Percentiles rank a stretch among this genome's conserved stretches.
Conservation (phyloP, 2,113 vertebrate species). For the Calypte anna region DNA sequence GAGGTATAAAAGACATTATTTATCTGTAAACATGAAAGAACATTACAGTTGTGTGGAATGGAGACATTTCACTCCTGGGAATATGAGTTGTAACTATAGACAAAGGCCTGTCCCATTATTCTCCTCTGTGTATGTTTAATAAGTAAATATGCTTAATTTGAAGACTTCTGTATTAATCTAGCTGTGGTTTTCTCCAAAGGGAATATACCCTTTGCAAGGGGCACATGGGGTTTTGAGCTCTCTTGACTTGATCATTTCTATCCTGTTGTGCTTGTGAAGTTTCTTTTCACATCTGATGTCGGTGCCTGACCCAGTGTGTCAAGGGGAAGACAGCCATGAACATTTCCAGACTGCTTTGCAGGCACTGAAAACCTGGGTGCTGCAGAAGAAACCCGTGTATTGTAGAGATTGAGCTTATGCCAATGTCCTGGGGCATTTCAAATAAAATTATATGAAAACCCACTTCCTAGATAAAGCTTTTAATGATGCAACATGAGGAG, state of each 20-base stretch:
- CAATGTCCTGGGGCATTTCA: not conserved
- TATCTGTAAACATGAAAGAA: not conserved
- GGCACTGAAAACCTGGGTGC: not conserved
- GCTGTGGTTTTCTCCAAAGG: not conserved
- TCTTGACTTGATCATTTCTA: not conserved
- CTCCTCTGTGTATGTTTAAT: not conserved
- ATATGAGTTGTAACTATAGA: fast-evolving
- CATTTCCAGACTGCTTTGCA: not conserved
- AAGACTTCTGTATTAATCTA: not conserved
- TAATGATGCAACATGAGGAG: fast-evolving
- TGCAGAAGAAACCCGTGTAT: not conserved
- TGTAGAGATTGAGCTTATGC: not conserved
- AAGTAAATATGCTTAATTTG: not conserved
- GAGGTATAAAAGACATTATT: not conserved
- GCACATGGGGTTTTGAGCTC: not conserved
- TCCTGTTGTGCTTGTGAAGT: not conserved
- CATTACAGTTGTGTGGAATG: not conserved
- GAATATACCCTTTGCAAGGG: not conserved
- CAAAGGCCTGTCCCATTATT: not conserved
- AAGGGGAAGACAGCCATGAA: no score
- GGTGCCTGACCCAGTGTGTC: not conserved
- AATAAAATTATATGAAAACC: fast-evolving
- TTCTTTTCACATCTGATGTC: not conserved
- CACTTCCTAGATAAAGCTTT: not conserved
- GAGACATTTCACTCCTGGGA: not conserved